Evolutionary conservation across 2,888 invertebrate genomes (phyloP).

Genomic region (Philaethria dido): DNA sequence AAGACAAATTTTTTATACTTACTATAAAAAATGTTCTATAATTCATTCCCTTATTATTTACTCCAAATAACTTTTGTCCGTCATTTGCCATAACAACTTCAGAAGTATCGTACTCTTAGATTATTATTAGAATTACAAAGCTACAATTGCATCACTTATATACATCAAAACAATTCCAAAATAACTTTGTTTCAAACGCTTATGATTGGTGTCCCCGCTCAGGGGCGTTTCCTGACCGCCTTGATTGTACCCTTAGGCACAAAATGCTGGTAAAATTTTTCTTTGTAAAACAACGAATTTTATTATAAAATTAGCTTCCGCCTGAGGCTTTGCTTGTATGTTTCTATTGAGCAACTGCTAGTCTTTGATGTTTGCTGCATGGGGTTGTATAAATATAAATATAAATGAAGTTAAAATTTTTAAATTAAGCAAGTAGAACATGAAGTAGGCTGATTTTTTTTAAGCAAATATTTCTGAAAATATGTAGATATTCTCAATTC

Average conservation of each 20-base stretch:
- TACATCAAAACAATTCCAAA: slow-evolving; percentile 23
- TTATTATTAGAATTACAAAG: slow-evolving; percentile 19
- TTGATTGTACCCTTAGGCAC: slow-evolving; percentile 28
- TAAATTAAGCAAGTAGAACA: no score
- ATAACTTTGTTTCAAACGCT: slow-evolving; percentile 30
- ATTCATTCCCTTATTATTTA: no score
- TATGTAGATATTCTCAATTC: no score
- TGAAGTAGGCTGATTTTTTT: no score
- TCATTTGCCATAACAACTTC: not conserved
- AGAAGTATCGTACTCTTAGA: no score
- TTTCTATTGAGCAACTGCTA: not conserved
- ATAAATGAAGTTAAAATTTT: no score
- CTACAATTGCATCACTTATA: slow-evolving; percentile 11
- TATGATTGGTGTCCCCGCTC: slow-evolving; percentile 32
- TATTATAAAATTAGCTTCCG: slow-evolving; percentile 19
- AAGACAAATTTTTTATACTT: no score
- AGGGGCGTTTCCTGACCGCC: slow-evolving; percentile 32
- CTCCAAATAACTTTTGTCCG: not conserved
- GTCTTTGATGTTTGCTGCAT: not conserved
- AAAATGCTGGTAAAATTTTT: slow-evolving; percentile 10
- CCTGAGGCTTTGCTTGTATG: slow-evolving; percentile 5
- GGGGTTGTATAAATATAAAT: no score
- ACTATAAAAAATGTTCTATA: no score
- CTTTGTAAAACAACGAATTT: slow-evolving; percentile 23
- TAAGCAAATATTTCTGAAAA: no score